Evolutionary conservation across 2,797 vertebrate genomes (phyloP).

Genomic region (Lutra lutra): DNA sequence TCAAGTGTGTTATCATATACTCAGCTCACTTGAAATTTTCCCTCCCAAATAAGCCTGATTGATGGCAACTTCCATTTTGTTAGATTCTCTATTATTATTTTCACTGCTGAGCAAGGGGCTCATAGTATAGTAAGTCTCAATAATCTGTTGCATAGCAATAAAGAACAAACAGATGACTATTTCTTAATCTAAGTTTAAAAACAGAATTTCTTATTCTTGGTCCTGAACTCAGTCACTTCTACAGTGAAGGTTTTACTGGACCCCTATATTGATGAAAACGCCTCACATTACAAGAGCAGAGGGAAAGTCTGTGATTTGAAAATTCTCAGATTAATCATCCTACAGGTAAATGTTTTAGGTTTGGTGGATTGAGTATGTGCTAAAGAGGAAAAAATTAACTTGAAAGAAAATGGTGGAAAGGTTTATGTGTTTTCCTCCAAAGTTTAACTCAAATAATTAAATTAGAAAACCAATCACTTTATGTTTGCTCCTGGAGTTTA

Average conservation of each 20-base stretch:
- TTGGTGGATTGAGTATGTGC: background rate
- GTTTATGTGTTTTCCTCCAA: slow-evolving; percentile 50
- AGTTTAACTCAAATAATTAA: slow-evolving; percentile 75
- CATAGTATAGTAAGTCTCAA: background rate
- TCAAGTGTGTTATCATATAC: background rate
- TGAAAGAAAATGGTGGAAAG: slow-evolving; percentile 41
- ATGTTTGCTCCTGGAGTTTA: slow-evolving; percentile 82
- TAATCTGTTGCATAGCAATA: background rate
- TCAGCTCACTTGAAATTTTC: background rate
- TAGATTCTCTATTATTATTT: background rate
- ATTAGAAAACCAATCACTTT: slow-evolving; percentile 81
- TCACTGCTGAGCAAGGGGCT: background rate
- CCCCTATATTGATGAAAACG: background rate
- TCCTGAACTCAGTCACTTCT: background rate
- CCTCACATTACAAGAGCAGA: background rate
- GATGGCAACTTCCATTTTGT: background rate
- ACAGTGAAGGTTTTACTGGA: slow-evolving; percentile 11
- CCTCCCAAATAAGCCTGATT: background rate
- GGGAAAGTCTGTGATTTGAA: background rate
- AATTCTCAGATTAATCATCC: slow-evolving; percentile 43
- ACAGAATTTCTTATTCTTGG: background rate
- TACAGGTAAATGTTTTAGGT: slow-evolving; percentile 52
- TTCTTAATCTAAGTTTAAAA: slow-evolving; percentile 22
- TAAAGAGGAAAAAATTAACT: slow-evolving; percentile 53
- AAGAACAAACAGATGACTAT: background rate